Percentiles rank a stretch among this genome's conserved stretches.
These are phyloP conservation scores for Anastatus disparis DNA, from an alignment of 1,140 invertebrate genomes.

Conservation along the genomic window DNA sequence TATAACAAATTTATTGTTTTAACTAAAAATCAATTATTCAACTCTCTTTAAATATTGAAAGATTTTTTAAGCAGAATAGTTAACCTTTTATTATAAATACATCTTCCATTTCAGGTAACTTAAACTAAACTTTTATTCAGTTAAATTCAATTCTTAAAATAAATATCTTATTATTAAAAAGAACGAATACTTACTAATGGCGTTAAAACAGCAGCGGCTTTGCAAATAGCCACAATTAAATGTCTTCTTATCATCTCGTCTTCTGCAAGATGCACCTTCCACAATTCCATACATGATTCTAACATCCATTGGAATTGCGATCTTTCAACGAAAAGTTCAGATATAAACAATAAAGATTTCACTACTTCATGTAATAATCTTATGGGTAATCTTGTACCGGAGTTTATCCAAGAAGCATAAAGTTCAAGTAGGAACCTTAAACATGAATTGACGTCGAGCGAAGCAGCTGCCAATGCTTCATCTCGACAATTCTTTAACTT, in stretches of 20 bases:
- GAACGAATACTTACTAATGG: constrained; percentile 69
- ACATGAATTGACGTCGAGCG: constrained; percentile 86
- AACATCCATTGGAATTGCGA: constrained; percentile 81
- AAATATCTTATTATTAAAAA: too few species aligned
- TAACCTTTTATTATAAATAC: constrained; percentile 9
- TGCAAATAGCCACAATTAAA: constrained; percentile 76
- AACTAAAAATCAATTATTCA: too few species aligned
- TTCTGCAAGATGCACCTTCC: constrained; percentile 72
- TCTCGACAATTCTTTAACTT: constrained; percentile 54
- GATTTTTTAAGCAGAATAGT: too few species aligned
- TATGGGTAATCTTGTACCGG: constrained; percentile 66
- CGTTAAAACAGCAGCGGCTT: constrained; percentile 75
- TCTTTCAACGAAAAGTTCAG: constrained; percentile 78
- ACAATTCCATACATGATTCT: constrained; percentile 73
- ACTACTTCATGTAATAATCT: constrained; percentile 75
- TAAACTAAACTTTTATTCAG: neutral
- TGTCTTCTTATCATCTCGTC: constrained; percentile 80
- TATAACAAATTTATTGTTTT: too few species aligned
- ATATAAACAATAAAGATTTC: constrained; percentile 75
- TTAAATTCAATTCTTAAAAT: too few species aligned
- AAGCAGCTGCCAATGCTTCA: constrained; percentile 64
- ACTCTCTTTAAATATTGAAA: too few species aligned
- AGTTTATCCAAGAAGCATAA: constrained; percentile 79
- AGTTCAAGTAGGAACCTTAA: constrained; percentile 86
- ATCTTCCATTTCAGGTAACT: too few species aligned